Evolutionary conservation across 1,140 invertebrate species (phyloP).

Genomic region (Nixonia krombeini): DNA sequence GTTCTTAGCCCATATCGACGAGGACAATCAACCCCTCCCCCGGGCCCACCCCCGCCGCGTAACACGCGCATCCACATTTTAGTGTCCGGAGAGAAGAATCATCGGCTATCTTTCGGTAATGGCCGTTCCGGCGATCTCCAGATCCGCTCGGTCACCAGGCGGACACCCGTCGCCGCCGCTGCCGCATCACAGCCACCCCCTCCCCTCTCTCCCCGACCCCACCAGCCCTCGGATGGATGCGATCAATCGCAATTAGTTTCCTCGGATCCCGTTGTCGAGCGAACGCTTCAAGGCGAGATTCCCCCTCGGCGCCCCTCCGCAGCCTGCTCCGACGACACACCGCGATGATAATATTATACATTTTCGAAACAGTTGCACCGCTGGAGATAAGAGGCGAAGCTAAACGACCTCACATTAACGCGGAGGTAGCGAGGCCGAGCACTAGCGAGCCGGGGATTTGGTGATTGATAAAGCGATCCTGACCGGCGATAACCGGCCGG

Average conservation of each 20-base stretch:
- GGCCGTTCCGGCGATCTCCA: no score
- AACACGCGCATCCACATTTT: neutral
- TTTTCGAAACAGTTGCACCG: slow-evolving; percentile 31
- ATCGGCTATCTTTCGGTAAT: slow-evolving; percentile 24
- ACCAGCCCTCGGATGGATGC: no score
- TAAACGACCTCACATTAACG: slow-evolving; percentile 54
- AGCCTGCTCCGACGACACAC: neutral
- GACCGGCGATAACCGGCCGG: slow-evolving; percentile 43
- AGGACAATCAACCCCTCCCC: slow-evolving; percentile 23
- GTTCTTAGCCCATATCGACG: slow-evolving; percentile 37
- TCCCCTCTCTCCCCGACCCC: no score
- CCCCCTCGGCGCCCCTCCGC: no score
- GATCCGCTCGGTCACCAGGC: no score
- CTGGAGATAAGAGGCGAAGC: slow-evolving; percentile 47
- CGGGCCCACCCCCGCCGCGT: neutral
- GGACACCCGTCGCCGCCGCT: no score
- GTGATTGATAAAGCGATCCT: slow-evolving; percentile 59
- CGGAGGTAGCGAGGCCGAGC: slow-evolving; percentile 29
- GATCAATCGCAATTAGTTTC: no score
- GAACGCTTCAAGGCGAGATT: no score
- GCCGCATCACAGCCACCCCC: no score
- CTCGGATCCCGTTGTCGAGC: no score
- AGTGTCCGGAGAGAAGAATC: slow-evolving; percentile 7
- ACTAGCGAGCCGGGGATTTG: slow-evolving; percentile 9
- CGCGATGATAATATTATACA: slow-evolving; percentile 45